Base-by-base conservation (phyloP, 1,140 invertebrate genomes). In the Yoshiicerus persimilis region DNA sequence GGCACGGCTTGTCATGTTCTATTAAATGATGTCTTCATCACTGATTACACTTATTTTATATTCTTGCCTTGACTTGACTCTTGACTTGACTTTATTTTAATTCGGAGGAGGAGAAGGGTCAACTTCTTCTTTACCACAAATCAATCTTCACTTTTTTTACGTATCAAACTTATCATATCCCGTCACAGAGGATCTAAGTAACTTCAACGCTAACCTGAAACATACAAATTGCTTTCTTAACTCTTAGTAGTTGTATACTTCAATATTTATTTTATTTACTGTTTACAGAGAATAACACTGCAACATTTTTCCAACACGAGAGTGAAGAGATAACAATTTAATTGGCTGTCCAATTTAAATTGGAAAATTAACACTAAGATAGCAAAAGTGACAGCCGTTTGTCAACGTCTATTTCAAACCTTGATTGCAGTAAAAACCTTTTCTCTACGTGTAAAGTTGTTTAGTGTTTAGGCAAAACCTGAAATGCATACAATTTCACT, bases 1-100 rank as follows among this genome's bases (percentile, higher is more conserved):
- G 75, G 34, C 75, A 80, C 75, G 32, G 75, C 75, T 38, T 80
- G 75, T 80, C 75, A 80, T 80, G 75, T 80, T 80, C 75, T 23
- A 80, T 80, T 80, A 80, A 80, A 80, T 80, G 75, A 80, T 80
- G 34, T 80, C 75, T 80, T 80, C 75, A 80, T 80, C 75, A 80
- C 75, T 36, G 75, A 80, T 34, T 36, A 38, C 34, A 80, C 32
- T 38, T 80, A 80, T 80, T 80, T 80, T 36, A 80, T 80, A 80
- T 80, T 36, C 32, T 80, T 34, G 30, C 32, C 32, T n/a, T 80
- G 34, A 38, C 75, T 80, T 36, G 75, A 80, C 47, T 56, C 32
- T n/a, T 80, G 34, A 38, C 75, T 80, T 36, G 75, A 80, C 47
- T 56, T 56, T 56, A 56, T 56, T 56, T 56, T 56, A 56, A 56